Evolutionary conservation across 2,888 invertebrate species (phyloP), one percentile per base, ranked within the genome.

Genomic region (Adelognathus sp.): DNA sequence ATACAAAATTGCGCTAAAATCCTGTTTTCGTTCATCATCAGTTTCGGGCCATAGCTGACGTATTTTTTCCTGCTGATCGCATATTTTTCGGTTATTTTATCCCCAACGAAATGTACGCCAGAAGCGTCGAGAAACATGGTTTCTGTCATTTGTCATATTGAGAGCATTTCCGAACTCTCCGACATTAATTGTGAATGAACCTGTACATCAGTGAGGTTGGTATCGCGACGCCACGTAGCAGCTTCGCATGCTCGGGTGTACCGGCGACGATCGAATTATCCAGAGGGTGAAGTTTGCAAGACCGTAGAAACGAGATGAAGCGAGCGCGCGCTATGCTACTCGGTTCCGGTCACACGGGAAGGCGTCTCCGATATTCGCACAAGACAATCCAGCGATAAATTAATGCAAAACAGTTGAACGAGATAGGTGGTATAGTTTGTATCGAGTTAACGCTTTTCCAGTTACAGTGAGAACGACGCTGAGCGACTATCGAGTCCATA

Each of bases 261-360:
- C 46, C 71, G 21, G 21, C 46, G 75, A 79, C 71, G 75, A 79
- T 79, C 71, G 66, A 79, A 79, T 79, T 75, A 79, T 46, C 66
- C 60, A 7, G 14, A 31, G 61, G 52, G 60, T 21, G 21, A 50
- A 50, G 46, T 50, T 50, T n/a, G 52, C 46, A 56, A 58, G 60
- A 69, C 73, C 44, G 50, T 14, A 14, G 66, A 18, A 66, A 36
- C 18, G 33, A 4, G 33, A 14, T 14, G 50, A 11, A 63, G 54
- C 67, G 58, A 74, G 54, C 66, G 66, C 70, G 36, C 33, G 39
- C 73, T 63, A 41, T 31, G 18, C 50, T 41, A 41, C 61, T 27
- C 46, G 27, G 39, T 14, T 33, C 29, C 31, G 54, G 36, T 14
- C 41, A 24, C 36, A 36, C 24, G n/a, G 50, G 24, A 54, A 50